Evolutionary conservation across 2,797 vertebrate species (phyloP).

Genomic region (Tapera naevia): DNA sequence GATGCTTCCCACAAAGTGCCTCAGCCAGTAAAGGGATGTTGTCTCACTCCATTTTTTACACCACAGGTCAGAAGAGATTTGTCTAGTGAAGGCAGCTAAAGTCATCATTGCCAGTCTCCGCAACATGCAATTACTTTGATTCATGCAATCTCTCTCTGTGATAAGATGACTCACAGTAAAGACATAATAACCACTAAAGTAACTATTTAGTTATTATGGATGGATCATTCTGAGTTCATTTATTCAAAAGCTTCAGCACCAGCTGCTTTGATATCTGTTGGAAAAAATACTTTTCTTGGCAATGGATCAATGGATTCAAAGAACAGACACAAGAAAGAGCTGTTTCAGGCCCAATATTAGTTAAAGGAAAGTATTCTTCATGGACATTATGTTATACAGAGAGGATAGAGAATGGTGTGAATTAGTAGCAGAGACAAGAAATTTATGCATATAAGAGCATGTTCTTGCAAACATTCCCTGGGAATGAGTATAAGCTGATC

Average conservation of each 20-base stretch:
- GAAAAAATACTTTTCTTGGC: not conserved
- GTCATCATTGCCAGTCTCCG: not conserved
- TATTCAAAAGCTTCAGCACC: conserved; percentile 19
- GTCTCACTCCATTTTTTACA: not conserved
- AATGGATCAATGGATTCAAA: not conserved
- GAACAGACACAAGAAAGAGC: not conserved
- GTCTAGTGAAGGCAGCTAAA: not conserved
- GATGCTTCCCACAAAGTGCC: not conserved
- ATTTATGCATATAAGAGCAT: not conserved
- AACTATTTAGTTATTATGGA: conserved; percentile 26
- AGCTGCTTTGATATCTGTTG: not conserved
- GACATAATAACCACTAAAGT: not conserved
- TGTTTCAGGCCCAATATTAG: not conserved
- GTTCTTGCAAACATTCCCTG: not conserved
- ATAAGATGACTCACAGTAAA: not conserved
- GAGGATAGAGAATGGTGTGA: not conserved
- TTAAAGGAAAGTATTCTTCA: not conserved
- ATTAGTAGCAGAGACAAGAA: not conserved
- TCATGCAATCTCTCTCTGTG: not conserved
- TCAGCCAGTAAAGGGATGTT: not conserved
- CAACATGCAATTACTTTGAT: not conserved
- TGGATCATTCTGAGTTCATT: not conserved
- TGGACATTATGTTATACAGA: not conserved
- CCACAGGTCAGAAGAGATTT: not conserved
- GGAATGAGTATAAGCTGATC: not conserved